Evolutionary conservation across 1,140 invertebrate genomes (phyloP), one percentile per base, ranked within the genome.

Genomic region (Nasonia vitripennis): DNA sequence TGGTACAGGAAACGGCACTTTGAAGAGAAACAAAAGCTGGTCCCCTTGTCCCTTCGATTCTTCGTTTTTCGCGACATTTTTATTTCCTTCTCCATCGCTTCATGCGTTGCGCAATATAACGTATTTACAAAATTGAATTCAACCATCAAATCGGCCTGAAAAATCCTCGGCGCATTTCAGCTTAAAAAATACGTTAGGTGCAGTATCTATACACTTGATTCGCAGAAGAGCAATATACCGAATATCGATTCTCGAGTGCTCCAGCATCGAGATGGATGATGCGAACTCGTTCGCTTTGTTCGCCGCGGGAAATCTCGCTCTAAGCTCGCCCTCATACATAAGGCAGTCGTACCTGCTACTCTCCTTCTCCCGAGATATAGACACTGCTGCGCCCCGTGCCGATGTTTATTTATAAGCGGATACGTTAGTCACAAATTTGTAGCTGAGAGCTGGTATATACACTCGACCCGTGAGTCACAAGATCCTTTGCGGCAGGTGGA

Each of bases 251-350:
- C 80, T 70, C 51, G 67, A 80, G 34, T 20, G 7, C 55, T 20
- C 34, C 67, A 37, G 34, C 34, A 67, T 45, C 9, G 14, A 83
- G 81, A 83, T 83, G 81, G 73, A 83, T 83, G 81, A 78, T n/a
- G 17, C 70, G 2, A 11, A 23, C 73, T 12, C 45, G 6, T 6
- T n/a, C 31, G n/a, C 10, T n/a, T 23, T 14, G 41, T 48, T 14
- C 83, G 83, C 77, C 41, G 27, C 77, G 75, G 82, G 73, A 83
- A 83, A 77, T 78, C 82, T 31, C 74, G 20, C 41, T 31, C 23
- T 71, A 67, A 37, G 20, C 70, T 27, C 48, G 34, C 71, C 31
- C 37, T 87, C 86, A 81, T 87, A 75, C 86, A 84, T 81, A 85
- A 85, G 74, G 79, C 85, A 67, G 37, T 70, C 67, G 55, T 31